A percentile compares a stretch with the other conserved stretches of the same genome.
Conservation (phyloP, 1,140 invertebrate genomes). For the Apis mellifera region Amel_HAv3.1 CM009935.2:1601501-1602000, state of each 20-base stretch:
- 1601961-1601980: background rate
- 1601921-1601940: constrained; percentile 8
- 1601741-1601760: constrained; percentile 16
- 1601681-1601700: constrained; percentile 2
- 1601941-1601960: background rate
- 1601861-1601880: constrained; percentile 21
- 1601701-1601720: constrained; percentile 19
- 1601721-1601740: constrained; percentile 13
- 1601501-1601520: background rate
- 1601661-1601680: background rate
- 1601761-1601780: constrained; percentile 27
- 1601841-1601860: constrained; percentile 29
- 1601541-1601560: too few species aligned
- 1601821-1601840: constrained; percentile 36
- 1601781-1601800: constrained; percentile 22
- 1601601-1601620: background rate
- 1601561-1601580: too few species aligned
- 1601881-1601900: constrained; percentile 13
- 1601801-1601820: background rate
- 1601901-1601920: constrained; percentile 27
- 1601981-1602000: background rate
- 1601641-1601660: constrained; percentile 11
- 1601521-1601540: background rate
- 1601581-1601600: background rate
- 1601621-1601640: background rate